Base-by-base conservation (phyloP, 2,888 invertebrate species). In the Antitype chi region DNA sequence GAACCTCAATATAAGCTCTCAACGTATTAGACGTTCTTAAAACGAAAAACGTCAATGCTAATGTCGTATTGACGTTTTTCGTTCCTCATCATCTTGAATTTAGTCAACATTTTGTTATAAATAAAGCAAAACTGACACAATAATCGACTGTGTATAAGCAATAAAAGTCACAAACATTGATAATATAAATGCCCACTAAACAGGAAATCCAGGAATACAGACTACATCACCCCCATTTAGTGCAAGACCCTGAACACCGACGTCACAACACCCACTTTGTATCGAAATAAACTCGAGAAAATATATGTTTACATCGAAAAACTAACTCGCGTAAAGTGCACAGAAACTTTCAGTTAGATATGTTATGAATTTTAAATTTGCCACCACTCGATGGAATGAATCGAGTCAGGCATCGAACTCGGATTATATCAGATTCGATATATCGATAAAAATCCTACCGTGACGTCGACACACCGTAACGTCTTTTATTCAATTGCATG, bases 401-500 rank as follows among this genome's bases (percentile, higher is more conserved):
- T 81, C 73, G 85, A 87, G 85, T 82, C 78, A 85, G 77, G 86
- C 79, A 83, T 86, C 84, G 74, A 81, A 84, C 78, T 80, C 70
- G 76, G 78, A 81, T 86, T 83, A 80, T 78, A 86, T 81, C 80
- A 85, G 89, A 85, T 88, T 85, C 80, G 80, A 85, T 82, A 80
- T 82, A 71, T 80, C 91, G 90, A 93, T 93, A 93, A 94, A 93
- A 93, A 91, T 91, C 92, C 90, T 89, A 90, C 90, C 90, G 88
- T 93, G 91, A 93, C 93, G 90, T 94, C 94, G 91, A 93, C 95
- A 95, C 94, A 92, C 94, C 93, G 93, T 95, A 93, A 94, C 94
- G 92, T 93, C 93, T 94, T 93, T 93, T 93, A 96, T 95, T 96
- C 95, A 96, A 96, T 96, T 94, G 95, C 94, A 93, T 93, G 94